Percentiles rank a stretch among this genome's conserved stretches.
These are phyloP conservation scores for Meloe dianella DNA, from an alignment of 2,888 invertebrate species.

Conservation along the genomic window DNA sequence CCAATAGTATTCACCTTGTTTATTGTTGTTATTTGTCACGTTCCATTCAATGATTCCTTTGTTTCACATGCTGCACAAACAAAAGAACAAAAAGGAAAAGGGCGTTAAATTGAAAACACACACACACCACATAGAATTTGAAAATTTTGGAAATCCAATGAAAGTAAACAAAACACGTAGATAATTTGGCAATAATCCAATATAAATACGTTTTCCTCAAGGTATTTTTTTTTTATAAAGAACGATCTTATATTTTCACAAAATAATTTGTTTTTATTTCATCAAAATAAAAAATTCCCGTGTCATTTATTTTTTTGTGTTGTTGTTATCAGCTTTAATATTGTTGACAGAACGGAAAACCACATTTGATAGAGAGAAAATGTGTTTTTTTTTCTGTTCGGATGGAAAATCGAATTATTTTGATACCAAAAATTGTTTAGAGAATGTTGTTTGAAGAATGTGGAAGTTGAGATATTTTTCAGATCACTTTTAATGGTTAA, in stretches of 20 bases:
- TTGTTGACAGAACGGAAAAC: neutral
- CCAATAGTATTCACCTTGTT: conserved; percentile 3
- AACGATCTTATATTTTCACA: neutral
- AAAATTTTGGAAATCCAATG: neutral
- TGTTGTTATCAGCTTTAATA: too few relatives aligned
- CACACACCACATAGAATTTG: neutral
- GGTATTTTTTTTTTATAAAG: neutral
- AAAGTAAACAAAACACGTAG: neutral
- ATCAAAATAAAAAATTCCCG: too few relatives aligned
- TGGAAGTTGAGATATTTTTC: conserved; percentile 3
- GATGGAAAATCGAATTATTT: neutral
- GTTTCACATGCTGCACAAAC: neutral
- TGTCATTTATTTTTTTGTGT: too few relatives aligned
- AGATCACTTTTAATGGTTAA: neutral
- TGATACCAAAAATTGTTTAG: neutral
- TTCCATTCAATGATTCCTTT: conserved; percentile 11
- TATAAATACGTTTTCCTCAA: neutral
- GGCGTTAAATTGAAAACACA: too few relatives aligned
- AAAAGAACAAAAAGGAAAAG: neutral
- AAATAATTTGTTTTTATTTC: too few relatives aligned
- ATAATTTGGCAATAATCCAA: neutral
- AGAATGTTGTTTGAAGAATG: neutral
- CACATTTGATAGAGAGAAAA: neutral
- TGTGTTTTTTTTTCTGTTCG: neutral
- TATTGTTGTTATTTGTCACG: neutral